Evolutionary conservation across 2,797 vertebrate species (phyloP).

Genomic region (Cirrhinus molitorella): DNA sequence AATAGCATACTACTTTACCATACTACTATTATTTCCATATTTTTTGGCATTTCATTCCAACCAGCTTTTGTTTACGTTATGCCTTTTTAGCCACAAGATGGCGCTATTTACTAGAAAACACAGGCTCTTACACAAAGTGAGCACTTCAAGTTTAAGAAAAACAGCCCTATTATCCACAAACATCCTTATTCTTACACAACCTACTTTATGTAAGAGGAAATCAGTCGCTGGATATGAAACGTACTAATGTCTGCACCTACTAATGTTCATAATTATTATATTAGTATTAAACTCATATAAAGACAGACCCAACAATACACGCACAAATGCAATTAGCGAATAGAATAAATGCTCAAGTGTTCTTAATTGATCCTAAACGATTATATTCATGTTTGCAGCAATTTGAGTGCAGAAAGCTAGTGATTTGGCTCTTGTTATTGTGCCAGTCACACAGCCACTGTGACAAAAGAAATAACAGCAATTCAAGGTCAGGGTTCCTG

Average conservation of each 20-base stretch:
- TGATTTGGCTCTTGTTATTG: neutral
- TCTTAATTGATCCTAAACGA: constrained; percentile 5
- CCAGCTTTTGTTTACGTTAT: neutral
- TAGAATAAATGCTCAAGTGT: neutral
- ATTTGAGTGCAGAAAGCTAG: neutral
- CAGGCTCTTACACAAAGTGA: neutral
- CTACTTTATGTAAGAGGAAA: neutral
- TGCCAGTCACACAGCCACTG: neutral
- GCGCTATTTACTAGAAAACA: neutral
- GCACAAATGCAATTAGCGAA: neutral
- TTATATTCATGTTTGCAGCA: neutral
- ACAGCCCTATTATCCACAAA: neutral
- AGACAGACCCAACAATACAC: neutral
- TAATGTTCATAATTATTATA: neutral
- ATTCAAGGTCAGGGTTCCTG: neutral
- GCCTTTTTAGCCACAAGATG: neutral
- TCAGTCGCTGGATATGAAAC: neutral
- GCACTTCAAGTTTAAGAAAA: neutral
- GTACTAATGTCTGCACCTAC: neutral
- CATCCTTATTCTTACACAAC: neutral
- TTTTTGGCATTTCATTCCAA: neutral
- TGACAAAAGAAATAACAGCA: neutral
- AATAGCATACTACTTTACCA: neutral
- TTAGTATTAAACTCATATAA: neutral
- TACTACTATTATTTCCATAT: too few species aligned